Evolutionary conservation across 2,797 vertebrate genomes (phyloP).

Genomic region (Champsocephalus gunnari): DNA sequence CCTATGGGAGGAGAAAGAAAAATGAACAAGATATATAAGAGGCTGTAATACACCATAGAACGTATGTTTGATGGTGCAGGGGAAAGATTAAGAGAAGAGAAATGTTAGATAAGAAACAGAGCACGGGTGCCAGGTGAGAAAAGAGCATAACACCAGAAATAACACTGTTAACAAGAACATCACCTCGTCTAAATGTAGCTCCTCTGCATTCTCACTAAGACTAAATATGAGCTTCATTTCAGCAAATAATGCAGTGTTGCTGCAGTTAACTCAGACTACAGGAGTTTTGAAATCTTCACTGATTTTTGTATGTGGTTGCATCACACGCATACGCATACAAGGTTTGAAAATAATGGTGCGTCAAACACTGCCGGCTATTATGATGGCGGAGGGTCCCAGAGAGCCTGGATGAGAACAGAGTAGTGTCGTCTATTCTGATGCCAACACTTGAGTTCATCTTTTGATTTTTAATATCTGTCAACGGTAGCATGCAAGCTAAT

Average conservation of each 20-base stretch:
- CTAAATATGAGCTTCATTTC: constrained; percentile 25
- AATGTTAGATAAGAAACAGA: not conserved
- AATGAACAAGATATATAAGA: constrained; percentile 13
- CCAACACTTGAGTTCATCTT: too few relatives aligned
- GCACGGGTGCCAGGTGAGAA: not conserved
- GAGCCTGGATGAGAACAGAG: too few relatives aligned
- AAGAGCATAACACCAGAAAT: constrained; percentile 14
- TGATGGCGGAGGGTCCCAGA: not conserved
- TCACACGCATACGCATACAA: not conserved
- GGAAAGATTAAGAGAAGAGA: not conserved
- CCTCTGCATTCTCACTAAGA: not conserved
- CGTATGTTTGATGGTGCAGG: not conserved
- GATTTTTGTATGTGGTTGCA: not conserved
- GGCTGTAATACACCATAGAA: not conserved
- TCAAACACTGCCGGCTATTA: not conserved
- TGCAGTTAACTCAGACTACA: not conserved
- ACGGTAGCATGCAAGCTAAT: too few relatives aligned
- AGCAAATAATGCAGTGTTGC: not conserved
- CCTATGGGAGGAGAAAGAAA: constrained; percentile 30
- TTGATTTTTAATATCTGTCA: too few relatives aligned
- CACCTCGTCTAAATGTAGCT: constrained; percentile 9
- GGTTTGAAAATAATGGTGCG: not conserved
- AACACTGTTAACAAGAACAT: constrained; percentile 1
- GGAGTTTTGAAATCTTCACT: not conserved
- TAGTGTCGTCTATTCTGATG: too few relatives aligned